Evolutionary conservation across 1,140 invertebrate species (phyloP).

Genomic region (Samia ricini): DNA sequence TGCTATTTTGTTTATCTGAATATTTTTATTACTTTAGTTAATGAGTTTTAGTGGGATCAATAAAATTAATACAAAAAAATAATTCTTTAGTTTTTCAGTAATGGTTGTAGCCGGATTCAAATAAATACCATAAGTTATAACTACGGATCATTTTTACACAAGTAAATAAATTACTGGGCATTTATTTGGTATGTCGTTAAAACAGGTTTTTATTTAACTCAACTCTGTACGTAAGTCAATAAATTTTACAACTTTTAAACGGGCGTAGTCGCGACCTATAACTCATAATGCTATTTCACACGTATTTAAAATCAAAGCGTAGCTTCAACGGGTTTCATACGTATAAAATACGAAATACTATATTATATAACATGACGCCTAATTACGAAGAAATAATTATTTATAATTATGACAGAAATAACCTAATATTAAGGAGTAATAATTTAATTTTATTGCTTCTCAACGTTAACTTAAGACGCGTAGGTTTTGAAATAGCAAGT

Average conservation of each 20-base stretch:
- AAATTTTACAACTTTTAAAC: constrained; percentile 11
- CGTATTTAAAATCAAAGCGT: neutral
- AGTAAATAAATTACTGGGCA: no score
- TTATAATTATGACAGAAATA: neutral
- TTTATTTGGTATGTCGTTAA: no score
- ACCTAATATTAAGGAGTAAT: constrained; percentile 2
- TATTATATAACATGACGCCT: neutral
- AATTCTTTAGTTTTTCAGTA: no score
- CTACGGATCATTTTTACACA: no score
- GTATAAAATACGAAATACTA: neutral
- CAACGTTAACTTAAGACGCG: neutral
- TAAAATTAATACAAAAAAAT: no score
- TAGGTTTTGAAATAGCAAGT: neutral
- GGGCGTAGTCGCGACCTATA: neutral
- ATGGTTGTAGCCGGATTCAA: no score
- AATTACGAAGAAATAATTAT: neutral
- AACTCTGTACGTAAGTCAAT: constrained; percentile 9
- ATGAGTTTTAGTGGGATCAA: no score
- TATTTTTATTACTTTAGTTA: no score
- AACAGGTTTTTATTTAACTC: no score
- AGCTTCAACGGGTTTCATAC: neutral
- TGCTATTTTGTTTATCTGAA: no score
- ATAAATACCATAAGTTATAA: no score
- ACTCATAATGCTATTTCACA: neutral
- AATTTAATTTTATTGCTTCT: constrained; percentile 12